phyloP scores from a whole-genome alignment of 2,113 vertebrate genomes.

The Megalops atlanticus region DNA sequence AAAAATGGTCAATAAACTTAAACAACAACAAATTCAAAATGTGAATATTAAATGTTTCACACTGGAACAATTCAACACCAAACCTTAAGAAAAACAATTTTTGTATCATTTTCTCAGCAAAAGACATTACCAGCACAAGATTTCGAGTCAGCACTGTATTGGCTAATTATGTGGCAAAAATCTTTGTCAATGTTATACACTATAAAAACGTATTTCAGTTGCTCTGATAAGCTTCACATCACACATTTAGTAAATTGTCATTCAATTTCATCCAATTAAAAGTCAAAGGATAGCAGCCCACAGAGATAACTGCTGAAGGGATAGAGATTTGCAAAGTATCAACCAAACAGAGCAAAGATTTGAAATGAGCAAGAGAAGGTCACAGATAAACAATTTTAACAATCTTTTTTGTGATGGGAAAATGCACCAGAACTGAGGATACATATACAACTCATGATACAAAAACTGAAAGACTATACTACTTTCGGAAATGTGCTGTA shows the following conservation, averaged over 20 bases:
- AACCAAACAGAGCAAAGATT: conserved; percentile 40
- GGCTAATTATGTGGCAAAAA: conserved; percentile 69
- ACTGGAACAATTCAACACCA: not conserved
- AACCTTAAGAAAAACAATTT: not conserved
- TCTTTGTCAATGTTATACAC: conserved; percentile 45
- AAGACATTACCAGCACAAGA: conserved; percentile 70
- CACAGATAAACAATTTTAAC: conserved; percentile 1
- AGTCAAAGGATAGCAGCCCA: conserved; percentile 43
- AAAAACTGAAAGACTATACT: not conserved
- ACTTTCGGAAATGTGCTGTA: not conserved
- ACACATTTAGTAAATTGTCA: conserved; percentile 46
- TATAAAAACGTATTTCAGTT: conserved; percentile 28
- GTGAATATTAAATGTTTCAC: not conserved
- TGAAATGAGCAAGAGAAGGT: conserved; percentile 25
- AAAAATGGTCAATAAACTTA: not conserved
- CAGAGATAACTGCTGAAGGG: conserved; percentile 25
- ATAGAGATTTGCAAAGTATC: conserved; percentile 21
- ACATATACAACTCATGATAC: not conserved
- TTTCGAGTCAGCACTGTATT: conserved; percentile 56
- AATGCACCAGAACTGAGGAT: conserved; percentile 1
- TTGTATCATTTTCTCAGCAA: conserved; percentile 22
- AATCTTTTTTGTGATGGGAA: not conserved
- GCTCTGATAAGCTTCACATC: conserved; percentile 29
- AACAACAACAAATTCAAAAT: not conserved
- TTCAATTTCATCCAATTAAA: conserved; percentile 41